Base-by-base conservation (phyloP, 2,888 invertebrate genomes). In the Cloeon dipterum region DNA sequence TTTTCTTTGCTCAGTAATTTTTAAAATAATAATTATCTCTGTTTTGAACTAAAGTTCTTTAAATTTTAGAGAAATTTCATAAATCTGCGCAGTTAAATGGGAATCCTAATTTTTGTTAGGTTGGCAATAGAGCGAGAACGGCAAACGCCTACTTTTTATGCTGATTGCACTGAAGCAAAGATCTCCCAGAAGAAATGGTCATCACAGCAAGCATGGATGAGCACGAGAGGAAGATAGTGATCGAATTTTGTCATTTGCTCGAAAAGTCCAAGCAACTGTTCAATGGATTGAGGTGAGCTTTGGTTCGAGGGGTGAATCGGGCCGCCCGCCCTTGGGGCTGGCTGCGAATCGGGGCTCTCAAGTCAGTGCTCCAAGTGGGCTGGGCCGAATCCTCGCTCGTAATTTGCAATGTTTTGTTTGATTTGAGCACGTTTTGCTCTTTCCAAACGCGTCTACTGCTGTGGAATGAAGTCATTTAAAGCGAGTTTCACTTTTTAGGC, bases 221-320 rank as follows among this genome's bases (percentile, higher is more conserved):
- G 52, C 77, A 78, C 61, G 83, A 85, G 61, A 66, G 83, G 53
- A 85, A 85, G 68, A 73, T 91, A 53, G 86, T 93, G 46, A 73
- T 83, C 56, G 93, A 94, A 61, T 94, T 94, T 61, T 86, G 86
- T 58, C 89, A 93, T 61, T 67, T 93, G 50, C 67, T 93, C 44
- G 94, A 94, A 57, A 93, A 93, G 61, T 89, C 91, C 23, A 93
- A 91, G 61, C 91, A 93, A 60, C 68, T 93, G 42, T 94, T 94
- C 61, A 94, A 93, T 62, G 91, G 91, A 45, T 66, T 94, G 50
- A 72, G 88, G 86, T 85, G 58, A 53, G 3, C 17, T 34, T 17
- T 5, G 13, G 16, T 29, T 29, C 29, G 8, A 14, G 16, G 7
- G 5, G 29, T 29, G n/a, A 29, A 29, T n/a, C 16, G 36, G 25